phyloP scores from a whole-genome alignment of 2,797 vertebrate species.

The Pangasius macronema region DNA sequence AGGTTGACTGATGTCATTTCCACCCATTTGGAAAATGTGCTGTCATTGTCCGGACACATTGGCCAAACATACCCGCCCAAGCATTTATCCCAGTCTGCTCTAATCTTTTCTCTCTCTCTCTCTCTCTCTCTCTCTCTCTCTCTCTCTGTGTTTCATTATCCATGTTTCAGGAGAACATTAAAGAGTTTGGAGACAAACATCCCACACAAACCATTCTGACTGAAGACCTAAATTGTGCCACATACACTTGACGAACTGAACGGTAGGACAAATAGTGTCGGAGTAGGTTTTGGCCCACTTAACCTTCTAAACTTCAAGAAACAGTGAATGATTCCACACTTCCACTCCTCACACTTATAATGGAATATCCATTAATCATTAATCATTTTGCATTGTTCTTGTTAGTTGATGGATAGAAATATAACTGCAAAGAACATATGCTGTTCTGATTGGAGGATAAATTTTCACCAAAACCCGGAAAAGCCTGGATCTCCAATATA shows the following conservation, averaged over 20 bases:
- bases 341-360: not conserved
- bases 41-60: slow-evolving; percentile 79
- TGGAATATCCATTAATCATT: not conserved
- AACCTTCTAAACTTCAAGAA: not conserved
- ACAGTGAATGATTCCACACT: not conserved
- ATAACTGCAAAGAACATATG: not conserved
- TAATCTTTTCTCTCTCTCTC: slow-evolving; percentile 60
- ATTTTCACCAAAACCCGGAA: not conserved
- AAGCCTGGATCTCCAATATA: not conserved
- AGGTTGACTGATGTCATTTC: slow-evolving; percentile 82
- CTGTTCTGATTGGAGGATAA: not conserved
- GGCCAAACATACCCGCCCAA: slow-evolving; percentile 68
- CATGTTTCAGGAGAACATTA: slow-evolving; percentile 89
- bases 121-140: slow-evolving; percentile 58
- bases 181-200: slow-evolving; percentile 95
- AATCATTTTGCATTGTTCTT: not conserved
- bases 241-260: too few species aligned
- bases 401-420: not conserved
- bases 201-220: slow-evolving; percentile 92
- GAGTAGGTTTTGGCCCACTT: not conserved
- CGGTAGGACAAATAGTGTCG: too few species aligned
- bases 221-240: too few species aligned
- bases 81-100: slow-evolving; percentile 58
- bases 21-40: slow-evolving; percentile 80
- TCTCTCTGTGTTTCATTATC: slow-evolving; percentile 72